These are phyloP conservation scores for Pyrrhosoma nymphula DNA, from an alignment of 2,888 invertebrate species.

Conservation along the genomic window DNA sequence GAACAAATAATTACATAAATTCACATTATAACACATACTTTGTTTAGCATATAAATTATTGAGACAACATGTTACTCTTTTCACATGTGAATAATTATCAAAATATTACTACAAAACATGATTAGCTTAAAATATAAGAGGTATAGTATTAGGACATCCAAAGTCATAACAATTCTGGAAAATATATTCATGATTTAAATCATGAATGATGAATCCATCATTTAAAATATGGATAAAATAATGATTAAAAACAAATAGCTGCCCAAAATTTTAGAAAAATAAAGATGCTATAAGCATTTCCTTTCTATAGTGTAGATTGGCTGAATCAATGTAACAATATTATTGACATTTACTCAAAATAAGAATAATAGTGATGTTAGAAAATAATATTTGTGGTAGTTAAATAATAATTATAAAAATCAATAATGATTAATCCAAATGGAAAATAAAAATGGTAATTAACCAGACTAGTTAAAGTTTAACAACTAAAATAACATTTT, in stretches of 20 bases:
- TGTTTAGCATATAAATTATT: slow-evolving; percentile 18
- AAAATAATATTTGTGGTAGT: slow-evolving; percentile 32
- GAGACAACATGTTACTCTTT: not conserved
- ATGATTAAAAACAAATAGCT: slow-evolving; percentile 51
- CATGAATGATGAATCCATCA: no score
- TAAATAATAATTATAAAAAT: slow-evolving; percentile 48
- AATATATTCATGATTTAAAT: slow-evolving; percentile 36
- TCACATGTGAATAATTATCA: not conserved
- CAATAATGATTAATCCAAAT: slow-evolving; percentile 44
- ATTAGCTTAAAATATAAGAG: slow-evolving; percentile 32
- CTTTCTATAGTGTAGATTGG: not conserved
- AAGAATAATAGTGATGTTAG: slow-evolving; percentile 54
- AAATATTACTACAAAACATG: slow-evolving; percentile 32
- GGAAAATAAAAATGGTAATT: slow-evolving; percentile 56
- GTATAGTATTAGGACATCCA: not conserved
- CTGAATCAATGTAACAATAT: not conserved
- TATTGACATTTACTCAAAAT: slow-evolving; percentile 37
- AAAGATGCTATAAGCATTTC: slow-evolving; percentile 26
- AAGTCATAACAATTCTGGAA: slow-evolving; percentile 31
- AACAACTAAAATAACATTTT: slow-evolving; percentile 57
- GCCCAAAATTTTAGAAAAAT: slow-evolving; percentile 46
- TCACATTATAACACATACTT: not conserved
- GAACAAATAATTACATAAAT: slow-evolving; percentile 1
- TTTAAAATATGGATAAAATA: slow-evolving; percentile 44
- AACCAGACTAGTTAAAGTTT: slow-evolving; percentile 61